Percentiles rank a stretch among this genome's conserved stretches.
Conservation (phyloP, 1,140 invertebrate species). For the Orchestia grillus region DNA sequence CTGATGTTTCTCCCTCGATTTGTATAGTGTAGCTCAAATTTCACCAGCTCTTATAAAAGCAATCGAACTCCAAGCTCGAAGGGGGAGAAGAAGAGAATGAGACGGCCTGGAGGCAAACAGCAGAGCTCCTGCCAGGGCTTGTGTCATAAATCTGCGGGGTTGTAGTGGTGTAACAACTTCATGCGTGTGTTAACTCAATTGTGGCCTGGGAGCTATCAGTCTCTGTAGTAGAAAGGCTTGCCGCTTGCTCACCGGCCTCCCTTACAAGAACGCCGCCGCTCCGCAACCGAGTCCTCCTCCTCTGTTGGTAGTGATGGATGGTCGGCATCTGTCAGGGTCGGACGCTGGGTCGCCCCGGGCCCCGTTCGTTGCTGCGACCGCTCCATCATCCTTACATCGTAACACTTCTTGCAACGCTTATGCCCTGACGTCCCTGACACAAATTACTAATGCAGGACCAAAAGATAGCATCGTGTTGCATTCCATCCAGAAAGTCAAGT, state of each 20-base stretch:
- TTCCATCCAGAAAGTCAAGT: neutral
- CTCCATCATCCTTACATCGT: conserved; percentile 50
- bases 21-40: neutral
- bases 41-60: neutral
- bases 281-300: neutral
- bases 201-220: conserved; percentile 42
- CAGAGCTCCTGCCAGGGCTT: conserved; percentile 18
- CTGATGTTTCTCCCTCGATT: neutral
- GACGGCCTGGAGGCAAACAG: conserved; percentile 2
- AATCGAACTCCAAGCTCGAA: neutral
- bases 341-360: neutral
- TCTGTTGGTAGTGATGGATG: conserved; percentile 32
- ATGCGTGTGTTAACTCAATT: conserved; percentile 52
- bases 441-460: conserved; percentile 24
- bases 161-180: conserved; percentile 43
- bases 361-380: neutral
- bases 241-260: conserved; percentile 1
- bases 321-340: neutral
- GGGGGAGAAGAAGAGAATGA: neutral
- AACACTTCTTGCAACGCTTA: conserved; percentile 32
- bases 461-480: conserved; percentile 34
- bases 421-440: conserved; percentile 10
- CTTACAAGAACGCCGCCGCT: conserved; percentile 29
- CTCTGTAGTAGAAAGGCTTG: conserved; percentile 28
- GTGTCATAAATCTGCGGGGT: conserved; percentile 39